Evolutionary conservation across 2,888 invertebrate genomes (phyloP).

Genomic region (Blastobasis adustella): DNA sequence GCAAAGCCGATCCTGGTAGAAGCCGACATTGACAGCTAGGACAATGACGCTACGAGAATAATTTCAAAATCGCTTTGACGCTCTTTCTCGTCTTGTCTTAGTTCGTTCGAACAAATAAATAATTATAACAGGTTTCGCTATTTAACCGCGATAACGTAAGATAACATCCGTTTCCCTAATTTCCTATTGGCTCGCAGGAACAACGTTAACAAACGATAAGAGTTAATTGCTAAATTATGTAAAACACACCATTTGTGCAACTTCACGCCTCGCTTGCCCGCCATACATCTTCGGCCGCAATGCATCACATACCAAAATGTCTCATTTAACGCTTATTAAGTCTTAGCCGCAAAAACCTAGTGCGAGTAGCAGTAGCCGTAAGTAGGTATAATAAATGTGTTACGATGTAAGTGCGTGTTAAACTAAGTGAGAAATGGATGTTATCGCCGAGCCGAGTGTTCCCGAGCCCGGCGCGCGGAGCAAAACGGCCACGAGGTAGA

Average conservation of each 20-base stretch:
- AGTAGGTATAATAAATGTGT: conserved; percentile 2
- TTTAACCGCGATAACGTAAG: too few relatives aligned
- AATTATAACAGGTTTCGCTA: too few relatives aligned
- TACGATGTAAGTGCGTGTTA: conserved; percentile 4
- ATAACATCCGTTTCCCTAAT: too few relatives aligned
- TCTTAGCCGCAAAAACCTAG: conserved; percentile 4
- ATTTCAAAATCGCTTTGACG: too few relatives aligned
- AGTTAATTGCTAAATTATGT: conserved; percentile 4
- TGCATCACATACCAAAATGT: conserved; percentile 8
- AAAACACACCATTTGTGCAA: conserved; percentile 26
- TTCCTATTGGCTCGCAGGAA: neutral
- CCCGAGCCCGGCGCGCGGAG: conserved; percentile 24
- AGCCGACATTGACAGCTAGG: too few relatives aligned
- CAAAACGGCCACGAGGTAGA: conserved; percentile 32
- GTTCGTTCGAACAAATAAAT: too few relatives aligned
- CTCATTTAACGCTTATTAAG: conserved; percentile 17
- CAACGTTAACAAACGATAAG: conserved; percentile 3
- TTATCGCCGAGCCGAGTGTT: neutral
- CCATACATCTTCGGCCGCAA: neutral
- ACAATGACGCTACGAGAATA: too few relatives aligned
- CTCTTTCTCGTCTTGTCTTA: too few relatives aligned
- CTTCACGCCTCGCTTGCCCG: conserved; percentile 26
- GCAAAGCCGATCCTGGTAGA: too few relatives aligned
- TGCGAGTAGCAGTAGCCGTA: conserved; percentile 2
- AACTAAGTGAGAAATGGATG: conserved; percentile 3